Conservation (phyloP, 2,888 invertebrate genomes). For the Caenorhabditis imperialis region DNA sequence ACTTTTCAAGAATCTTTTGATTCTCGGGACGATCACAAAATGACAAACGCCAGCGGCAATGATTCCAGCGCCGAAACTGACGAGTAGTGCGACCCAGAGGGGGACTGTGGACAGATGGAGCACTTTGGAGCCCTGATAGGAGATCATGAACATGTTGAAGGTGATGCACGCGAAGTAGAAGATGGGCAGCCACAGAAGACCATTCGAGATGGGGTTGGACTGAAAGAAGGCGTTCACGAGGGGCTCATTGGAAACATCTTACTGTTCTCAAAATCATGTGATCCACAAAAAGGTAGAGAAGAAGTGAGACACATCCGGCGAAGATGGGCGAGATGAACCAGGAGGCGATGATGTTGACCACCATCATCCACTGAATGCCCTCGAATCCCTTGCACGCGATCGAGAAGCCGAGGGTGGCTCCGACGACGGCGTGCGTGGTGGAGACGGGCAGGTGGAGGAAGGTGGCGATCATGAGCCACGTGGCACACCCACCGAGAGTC, state of each 20-base stretch:
- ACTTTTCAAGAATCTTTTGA: constrained; percentile 12
- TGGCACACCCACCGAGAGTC: constrained; percentile 88
- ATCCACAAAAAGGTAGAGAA: constrained; percentile 72
- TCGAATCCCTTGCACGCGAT: constrained; percentile 89
- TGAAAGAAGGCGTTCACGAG: constrained; percentile 37
- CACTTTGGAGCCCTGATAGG: constrained; percentile 87
- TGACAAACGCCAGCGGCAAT: constrained; percentile 78
- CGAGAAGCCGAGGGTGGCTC: constrained; percentile 96
- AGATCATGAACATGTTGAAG: constrained; percentile 93
- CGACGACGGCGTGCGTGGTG: constrained; percentile 97
- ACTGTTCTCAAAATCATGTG: constrained; percentile 81
- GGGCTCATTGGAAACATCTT: background rate
- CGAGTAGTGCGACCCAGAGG: constrained; percentile 86
- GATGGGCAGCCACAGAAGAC: constrained; percentile 88
- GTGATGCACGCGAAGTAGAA: constrained; percentile 93
- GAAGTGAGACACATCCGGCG: constrained; percentile 89
- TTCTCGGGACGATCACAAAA: constrained; percentile 60
- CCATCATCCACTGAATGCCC: constrained; percentile 88
- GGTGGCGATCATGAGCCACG: constrained; percentile 94
- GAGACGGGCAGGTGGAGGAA: constrained; percentile 95
- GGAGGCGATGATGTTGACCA: constrained; percentile 89
- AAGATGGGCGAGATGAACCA: constrained; percentile 97
- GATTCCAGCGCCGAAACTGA: constrained; percentile 84
- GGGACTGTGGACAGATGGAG: constrained; percentile 90
- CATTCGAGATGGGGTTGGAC: constrained; percentile 79